Percentiles rank a stretch among this genome's conserved stretches.
Evolutionary conservation across 2,888 invertebrate species (phyloP).

Genomic region (Drosophila cracens): DNA sequence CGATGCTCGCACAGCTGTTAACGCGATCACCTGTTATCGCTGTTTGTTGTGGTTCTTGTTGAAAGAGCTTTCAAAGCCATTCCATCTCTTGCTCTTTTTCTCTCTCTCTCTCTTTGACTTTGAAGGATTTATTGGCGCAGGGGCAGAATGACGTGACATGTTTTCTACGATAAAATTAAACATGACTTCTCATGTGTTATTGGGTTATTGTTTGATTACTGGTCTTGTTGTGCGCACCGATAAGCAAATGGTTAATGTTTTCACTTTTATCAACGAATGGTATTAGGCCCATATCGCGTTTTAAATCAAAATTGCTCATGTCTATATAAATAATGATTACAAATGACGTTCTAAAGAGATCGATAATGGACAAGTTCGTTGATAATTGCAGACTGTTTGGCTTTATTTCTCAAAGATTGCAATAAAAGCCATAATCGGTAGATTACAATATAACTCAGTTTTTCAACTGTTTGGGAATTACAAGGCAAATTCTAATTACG

Average conservation of each 20-base stretch:
- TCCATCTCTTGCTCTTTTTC: slow-evolving; percentile 13
- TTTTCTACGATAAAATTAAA: slow-evolving; percentile 24
- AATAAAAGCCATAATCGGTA: neutral
- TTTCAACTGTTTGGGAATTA: neutral
- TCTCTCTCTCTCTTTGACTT: slow-evolving; percentile 4
- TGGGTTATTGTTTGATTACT: slow-evolving; percentile 16
- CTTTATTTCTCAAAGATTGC: neutral
- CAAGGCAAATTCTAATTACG: neutral
- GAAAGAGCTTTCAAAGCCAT: slow-evolving; percentile 5
- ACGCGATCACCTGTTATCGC: slow-evolving; percentile 62
- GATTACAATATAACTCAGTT: neutral
- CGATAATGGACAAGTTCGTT: slow-evolving; percentile 28
- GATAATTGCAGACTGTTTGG: slow-evolving; percentile 40
- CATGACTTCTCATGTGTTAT: slow-evolving; percentile 9
- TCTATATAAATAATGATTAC: slow-evolving; percentile 56
- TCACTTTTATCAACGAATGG: slow-evolving; percentile 49
- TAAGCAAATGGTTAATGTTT: slow-evolving; percentile 31
- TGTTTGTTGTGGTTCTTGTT: neutral
- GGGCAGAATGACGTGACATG: slow-evolving; percentile 3
- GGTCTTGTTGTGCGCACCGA: slow-evolving; percentile 22
- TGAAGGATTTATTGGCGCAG: slow-evolving; percentile 27
- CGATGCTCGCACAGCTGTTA: slow-evolving; percentile 34
- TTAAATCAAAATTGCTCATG: slow-evolving; percentile 57
- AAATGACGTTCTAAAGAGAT: slow-evolving; percentile 23
- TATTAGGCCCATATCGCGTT: slow-evolving; percentile 30